phyloP scores from a whole-genome alignment of 2,888 invertebrate species.

The Pecten maximus region DNA sequence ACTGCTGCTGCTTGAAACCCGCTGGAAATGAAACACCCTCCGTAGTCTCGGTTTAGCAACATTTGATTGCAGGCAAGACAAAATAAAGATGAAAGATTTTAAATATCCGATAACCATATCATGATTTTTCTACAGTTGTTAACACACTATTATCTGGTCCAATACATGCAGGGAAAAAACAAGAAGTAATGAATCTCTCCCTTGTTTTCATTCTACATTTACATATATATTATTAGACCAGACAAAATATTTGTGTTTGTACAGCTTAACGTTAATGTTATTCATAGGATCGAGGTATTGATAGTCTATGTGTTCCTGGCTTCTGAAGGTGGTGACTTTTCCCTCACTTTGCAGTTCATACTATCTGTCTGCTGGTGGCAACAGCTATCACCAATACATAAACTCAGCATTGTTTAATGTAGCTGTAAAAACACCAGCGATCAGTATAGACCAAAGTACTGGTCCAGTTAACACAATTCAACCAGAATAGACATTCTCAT shows the following conservation, averaged over 20 bases:
- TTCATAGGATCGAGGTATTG: conserved; percentile 15
- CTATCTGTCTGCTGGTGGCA: background rate
- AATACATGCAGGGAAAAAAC: no score
- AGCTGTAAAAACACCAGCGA: background rate
- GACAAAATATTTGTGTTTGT: background rate
- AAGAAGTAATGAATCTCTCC: no score
- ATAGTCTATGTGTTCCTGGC: background rate
- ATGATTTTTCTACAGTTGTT: no score
- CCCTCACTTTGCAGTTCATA: background rate
- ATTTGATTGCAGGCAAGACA: no score
- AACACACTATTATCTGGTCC: no score
- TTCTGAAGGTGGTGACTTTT: background rate
- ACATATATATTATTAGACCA: background rate
- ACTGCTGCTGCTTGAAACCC: no score
- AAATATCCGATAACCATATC: no score
- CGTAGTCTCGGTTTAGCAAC: no score
- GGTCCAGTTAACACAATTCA: background rate
- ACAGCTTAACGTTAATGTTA: background rate
- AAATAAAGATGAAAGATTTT: no score
- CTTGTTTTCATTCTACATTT: background rate
- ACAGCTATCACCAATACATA: background rate
- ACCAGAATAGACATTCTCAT: no score
- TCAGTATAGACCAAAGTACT: background rate
- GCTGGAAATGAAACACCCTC: no score
- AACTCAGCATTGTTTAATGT: conserved; percentile 10